Evolutionary conservation across 1,140 invertebrate genomes (phyloP), one percentile per base, ranked within the genome.

Genomic region (Bacillus rossius): DNA sequence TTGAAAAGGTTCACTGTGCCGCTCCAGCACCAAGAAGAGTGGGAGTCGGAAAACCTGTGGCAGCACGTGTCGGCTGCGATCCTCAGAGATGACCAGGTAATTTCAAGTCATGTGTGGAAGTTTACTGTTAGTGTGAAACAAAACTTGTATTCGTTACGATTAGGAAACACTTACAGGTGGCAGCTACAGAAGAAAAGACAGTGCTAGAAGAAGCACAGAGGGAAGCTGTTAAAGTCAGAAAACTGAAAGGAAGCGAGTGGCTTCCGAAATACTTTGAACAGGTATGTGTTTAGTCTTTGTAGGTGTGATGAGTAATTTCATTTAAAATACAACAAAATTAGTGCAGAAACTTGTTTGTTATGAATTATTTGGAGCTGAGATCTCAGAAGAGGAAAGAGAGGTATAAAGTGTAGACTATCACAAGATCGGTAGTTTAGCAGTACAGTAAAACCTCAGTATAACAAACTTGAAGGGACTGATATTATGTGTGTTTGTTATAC

Each of bases 11-110:
- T 81, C 65, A 84, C 90, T 22, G 88, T 96, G 47, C 85, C 86
- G 20, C 25, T 92, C 7, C 88, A 93, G 3, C 67, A 84, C 45
- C 93, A 96, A 69, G 76, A 79, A 25, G 81, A 85, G 3, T 88
- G 81, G 70, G 94, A 97, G 72, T 96, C 92, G 14, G 89, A 94
- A 71, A 84, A 85, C 64, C 75, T 96, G 2, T 96, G 93, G 94
- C 72, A 82, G 13, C 83, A 85, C 55, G 93, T 96, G 0, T 90
- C 89, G 0, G 80, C 84, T 45, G 92, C 92, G 0, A 92, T 96
- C 58, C 70, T 76, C 8, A 77, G 78, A 22, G 86, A 91, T 61
- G 91, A 96, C 76, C 88, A 91, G 77, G 77, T 81, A 41, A 43
- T 55, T 45, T 3, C 17, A 47, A 45, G 8, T 45, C 8, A 45